Evolutionary conservation across 2,888 invertebrate genomes (phyloP), one percentile per base, ranked within the genome.

Genomic region (Sialis fuliginosa): DNA sequence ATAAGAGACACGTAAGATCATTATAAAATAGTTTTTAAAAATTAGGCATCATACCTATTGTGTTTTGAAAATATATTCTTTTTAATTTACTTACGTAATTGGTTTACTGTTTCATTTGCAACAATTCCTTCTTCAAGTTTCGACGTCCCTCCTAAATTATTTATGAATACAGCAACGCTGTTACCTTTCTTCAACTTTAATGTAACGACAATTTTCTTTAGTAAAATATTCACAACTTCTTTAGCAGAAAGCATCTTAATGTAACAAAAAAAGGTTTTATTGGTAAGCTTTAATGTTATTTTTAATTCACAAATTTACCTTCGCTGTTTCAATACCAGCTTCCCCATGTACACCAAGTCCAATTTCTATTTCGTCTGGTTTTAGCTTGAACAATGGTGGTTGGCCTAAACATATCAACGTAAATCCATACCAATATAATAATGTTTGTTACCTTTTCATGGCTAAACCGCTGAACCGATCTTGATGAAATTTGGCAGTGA

Each of bases 101-200:
- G 78, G 9, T 63, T 61, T 31, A 78, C 69, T 1, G 75, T 70
- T 61, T 85, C 84, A 6, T 71, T 71, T 44, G 75, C 73, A 7
- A 85, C 67, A 43, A 86, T 75, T 52, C 77, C 78, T 66, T 82
- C 73, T 58, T 87, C 87, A 48, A 87, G 58, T 45, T 79, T 71
- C 1, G 84, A 79, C 0, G 81, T 70, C 1, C 77, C 77, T 35
- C 88, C 87, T 46, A 86, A 67, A 62, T 90, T 91, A 64, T 88
- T 87, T 5, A 91, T 62, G 54, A 88, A 67, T 6, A 81, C 69
- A 1, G 75, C 79, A 1, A 85, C 74, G 10, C 66, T 64, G 9
- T 60, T 58, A 7, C 55, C 55, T 9, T 47, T 45, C 12, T 10
- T 34, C 22, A 62, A 49, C n/a, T 57, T 34, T 10, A 48, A 45